Conservation (phyloP, 2,113 vertebrate genomes). For the Hiodon alosoides region DNA sequence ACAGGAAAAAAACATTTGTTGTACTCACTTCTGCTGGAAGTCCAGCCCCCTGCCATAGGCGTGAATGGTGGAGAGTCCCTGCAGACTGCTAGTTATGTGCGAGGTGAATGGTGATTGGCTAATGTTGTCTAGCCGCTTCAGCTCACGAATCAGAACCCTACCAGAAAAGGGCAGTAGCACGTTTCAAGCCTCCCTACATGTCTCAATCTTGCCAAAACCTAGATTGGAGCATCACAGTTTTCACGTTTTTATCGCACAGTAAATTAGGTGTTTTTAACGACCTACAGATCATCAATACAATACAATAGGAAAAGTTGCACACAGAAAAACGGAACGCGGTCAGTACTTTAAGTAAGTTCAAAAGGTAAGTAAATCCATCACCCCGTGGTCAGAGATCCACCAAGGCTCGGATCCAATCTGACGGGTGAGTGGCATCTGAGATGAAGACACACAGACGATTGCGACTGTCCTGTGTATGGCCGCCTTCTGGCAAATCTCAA, state of each 20-base stretch:
- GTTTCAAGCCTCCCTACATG: conserved; percentile 3
- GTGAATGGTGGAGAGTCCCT: conserved; percentile 72
- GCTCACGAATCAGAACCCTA: conserved; percentile 71
- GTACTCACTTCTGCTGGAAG: conserved; percentile 60
- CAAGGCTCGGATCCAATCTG: conserved; percentile 26
- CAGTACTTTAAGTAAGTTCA: neutral
- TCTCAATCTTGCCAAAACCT: too few relatives aligned
- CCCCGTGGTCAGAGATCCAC: neutral
- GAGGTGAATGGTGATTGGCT: conserved; percentile 75
- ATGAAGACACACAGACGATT: conserved; percentile 30
- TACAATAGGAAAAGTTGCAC: neutral
- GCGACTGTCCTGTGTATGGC: conserved; percentile 18
- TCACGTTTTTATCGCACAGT: neutral
- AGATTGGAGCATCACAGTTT: neutral
- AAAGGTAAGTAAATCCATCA: neutral
- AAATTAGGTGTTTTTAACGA: too few relatives aligned
- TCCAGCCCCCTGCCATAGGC: conserved; percentile 60
- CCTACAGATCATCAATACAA: too few relatives aligned
- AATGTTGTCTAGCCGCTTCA: conserved; percentile 74
- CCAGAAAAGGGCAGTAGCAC: conserved; percentile 18
- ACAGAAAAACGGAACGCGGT: neutral
- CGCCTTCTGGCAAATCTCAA: conserved; percentile 27
- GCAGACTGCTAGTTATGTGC: conserved; percentile 71
- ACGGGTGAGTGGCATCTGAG: conserved; percentile 39
- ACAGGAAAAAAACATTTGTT: neutral